These are phyloP conservation scores for Trachymyrmex septentrionalis DNA, from an alignment of 1,140 invertebrate species.

Conservation along the genomic window DNA sequence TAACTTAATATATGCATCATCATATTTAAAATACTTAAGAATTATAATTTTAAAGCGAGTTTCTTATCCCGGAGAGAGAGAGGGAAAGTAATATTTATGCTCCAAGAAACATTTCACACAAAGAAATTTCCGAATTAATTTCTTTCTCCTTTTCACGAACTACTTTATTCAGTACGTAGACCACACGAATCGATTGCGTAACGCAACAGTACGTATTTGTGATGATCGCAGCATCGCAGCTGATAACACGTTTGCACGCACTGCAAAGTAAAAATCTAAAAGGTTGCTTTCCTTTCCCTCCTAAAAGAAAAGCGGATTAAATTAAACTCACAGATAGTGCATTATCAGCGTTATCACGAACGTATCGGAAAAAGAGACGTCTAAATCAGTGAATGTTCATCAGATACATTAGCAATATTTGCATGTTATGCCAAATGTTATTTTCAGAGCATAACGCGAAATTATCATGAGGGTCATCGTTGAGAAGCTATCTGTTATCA, in stretches of 20 bases:
- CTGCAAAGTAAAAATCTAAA: not conserved
- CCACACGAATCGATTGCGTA: constrained; percentile 14
- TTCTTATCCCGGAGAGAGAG: not conserved
- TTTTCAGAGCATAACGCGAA: not conserved
- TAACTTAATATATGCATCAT: no score
- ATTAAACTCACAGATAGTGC: no score
- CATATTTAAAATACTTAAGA: no score
- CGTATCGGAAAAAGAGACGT: no score
- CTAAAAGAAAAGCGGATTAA: no score
- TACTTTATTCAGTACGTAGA: not conserved
- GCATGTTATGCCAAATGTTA: not conserved
- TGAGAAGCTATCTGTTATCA: not conserved
- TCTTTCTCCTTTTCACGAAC: not conserved
- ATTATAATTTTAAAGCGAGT: not conserved
- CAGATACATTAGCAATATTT: not conserved
- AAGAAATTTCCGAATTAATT: not conserved
- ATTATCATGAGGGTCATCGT: not conserved
- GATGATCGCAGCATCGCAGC: not conserved
- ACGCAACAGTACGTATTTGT: not conserved
- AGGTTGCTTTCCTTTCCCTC: no score
- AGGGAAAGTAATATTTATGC: not conserved
- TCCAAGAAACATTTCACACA: not conserved
- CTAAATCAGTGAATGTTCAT: not conserved
- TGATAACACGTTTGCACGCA: not conserved
- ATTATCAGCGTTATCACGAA: constrained; percentile 1